Percentiles rank a stretch among this genome's conserved stretches.
These are phyloP conservation scores for Solea solea DNA, from an alignment of 2,113 vertebrate genomes.

Conservation along the genomic window DNA sequence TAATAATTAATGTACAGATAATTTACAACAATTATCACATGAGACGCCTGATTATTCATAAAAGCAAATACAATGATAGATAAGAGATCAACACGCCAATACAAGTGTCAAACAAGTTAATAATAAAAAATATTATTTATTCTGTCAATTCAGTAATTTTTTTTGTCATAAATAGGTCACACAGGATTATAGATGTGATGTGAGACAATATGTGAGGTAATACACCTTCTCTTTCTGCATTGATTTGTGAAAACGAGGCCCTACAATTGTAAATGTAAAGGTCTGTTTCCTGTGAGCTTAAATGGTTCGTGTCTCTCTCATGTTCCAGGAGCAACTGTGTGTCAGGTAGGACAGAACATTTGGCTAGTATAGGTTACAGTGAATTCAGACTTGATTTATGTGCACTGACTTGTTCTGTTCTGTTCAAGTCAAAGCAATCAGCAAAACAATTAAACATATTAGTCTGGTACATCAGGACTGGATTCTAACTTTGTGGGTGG, in stretches of 20 bases:
- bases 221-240: not conserved
- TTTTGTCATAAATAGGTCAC: too few species aligned
- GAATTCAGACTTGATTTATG: conserved; percentile 17
- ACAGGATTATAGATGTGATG: too few species aligned
- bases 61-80: too few species aligned
- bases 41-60: too few species aligned
- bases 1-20: too few species aligned
- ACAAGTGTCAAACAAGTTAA: too few species aligned
- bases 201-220: not conserved
- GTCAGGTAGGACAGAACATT: not conserved
- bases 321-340: not conserved
- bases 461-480: conserved; percentile 40
- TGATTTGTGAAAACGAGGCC: not conserved
- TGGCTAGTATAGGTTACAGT: not conserved
- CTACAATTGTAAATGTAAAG: not conserved
- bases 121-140: too few species aligned
- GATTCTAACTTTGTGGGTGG: conserved; percentile 34
- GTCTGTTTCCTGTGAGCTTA: not conserved
- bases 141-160: too few species aligned
- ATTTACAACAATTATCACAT: too few species aligned
- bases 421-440: conserved; percentile 29
- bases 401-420: conserved; percentile 1
- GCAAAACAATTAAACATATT: conserved; percentile 34
- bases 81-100: too few species aligned
- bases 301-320: not conserved